phyloP scores from a whole-genome alignment of 2,113 vertebrate genomes.

The Poicephalus meyeri region DNA sequence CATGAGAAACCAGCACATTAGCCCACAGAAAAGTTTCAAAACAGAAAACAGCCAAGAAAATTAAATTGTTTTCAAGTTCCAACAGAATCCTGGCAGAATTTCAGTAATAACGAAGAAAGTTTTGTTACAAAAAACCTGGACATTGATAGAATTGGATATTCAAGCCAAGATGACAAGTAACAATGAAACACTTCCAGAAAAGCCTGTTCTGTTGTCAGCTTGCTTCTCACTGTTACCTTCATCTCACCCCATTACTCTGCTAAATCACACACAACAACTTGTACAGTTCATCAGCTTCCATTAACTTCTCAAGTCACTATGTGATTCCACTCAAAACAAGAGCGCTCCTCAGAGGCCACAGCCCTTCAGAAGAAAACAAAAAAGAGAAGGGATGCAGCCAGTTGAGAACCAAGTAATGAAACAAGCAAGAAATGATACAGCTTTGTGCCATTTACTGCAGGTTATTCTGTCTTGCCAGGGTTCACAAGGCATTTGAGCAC shows the following conservation, averaged over 20 bases:
- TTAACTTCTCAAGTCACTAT: not conserved
- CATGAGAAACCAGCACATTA: not conserved
- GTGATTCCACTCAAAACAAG: not conserved
- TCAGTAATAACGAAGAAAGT: not conserved
- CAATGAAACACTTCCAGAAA: not conserved
- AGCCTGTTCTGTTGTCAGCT: not conserved
- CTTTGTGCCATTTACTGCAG: not conserved
- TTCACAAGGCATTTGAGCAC: not conserved
- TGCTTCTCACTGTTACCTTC: not conserved
- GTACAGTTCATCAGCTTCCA: not conserved
- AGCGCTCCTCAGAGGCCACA: not conserved
- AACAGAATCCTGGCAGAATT: not conserved
- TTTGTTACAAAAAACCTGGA: not conserved
- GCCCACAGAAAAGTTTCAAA: not conserved
- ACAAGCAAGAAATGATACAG: not conserved
- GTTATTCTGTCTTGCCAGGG: not conserved
- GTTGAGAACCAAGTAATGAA: not conserved
- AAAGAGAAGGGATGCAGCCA: not conserved
- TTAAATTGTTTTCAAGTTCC: fast-evolving
- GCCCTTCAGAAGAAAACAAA: not conserved
- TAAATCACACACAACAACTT: not conserved
- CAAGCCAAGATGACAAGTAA: not conserved
- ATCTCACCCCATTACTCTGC: not conserved
- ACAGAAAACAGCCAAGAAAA: not conserved
- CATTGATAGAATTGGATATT: not conserved